phyloP scores from a whole-genome alignment of 2,888 invertebrate species.

The Heliconius sara region DNA sequence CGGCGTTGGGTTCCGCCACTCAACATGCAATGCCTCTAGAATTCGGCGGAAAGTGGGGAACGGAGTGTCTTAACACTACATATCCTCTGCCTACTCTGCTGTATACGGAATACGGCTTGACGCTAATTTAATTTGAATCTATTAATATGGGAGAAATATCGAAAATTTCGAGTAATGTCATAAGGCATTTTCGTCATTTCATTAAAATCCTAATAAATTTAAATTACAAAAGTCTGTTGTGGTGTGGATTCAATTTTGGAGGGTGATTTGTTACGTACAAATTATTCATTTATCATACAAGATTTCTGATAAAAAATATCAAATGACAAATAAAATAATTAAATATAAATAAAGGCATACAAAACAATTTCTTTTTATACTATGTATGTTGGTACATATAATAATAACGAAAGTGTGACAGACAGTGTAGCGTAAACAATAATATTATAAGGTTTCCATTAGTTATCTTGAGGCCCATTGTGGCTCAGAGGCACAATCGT shows the following conservation, averaged over 20 bases:
- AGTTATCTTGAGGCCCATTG: no score
- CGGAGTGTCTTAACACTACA: no score
- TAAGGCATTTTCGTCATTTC: not conserved
- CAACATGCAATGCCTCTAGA: no score
- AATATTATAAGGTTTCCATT: conserved; percentile 6
- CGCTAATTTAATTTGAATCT: not conserved
- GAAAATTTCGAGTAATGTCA: no score
- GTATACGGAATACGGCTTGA: no score
- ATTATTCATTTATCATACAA: not conserved
- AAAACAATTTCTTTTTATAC: not conserved
- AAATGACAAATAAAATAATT: not conserved
- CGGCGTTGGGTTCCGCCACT: no score
- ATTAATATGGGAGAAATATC: not conserved
- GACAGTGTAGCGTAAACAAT: not conserved
- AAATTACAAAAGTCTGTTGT: not conserved
- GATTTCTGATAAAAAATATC: not conserved
- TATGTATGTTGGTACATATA: not conserved
- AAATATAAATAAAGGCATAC: not conserved
- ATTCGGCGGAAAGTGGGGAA: no score
- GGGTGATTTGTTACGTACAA: not conserved
- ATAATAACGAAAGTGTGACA: not conserved
- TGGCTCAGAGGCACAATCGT: no score
- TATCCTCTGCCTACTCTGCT: no score
- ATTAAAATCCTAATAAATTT: no score
- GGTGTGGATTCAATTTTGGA: not conserved